These are phyloP conservation scores for Selenia dentaria DNA, from an alignment of 2,888 invertebrate species.

Conservation along the genomic window DNA sequence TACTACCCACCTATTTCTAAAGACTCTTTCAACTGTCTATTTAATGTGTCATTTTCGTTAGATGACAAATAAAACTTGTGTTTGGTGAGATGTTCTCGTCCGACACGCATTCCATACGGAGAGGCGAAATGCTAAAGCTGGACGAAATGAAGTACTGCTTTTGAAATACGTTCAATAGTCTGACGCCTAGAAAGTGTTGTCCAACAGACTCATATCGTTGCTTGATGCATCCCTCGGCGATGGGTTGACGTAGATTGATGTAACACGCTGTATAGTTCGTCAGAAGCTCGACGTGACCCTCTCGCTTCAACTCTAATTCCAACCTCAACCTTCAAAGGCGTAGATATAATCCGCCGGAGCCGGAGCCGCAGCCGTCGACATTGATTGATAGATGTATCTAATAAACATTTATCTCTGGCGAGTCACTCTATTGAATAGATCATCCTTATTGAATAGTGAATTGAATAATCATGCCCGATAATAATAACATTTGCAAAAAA, in stretches of 20 bases:
- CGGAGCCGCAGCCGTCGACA: slow-evolving; percentile 1
- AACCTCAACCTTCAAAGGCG: neutral
- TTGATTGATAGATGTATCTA: neutral
- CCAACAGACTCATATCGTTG: too few relatives aligned
- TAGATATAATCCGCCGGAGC: neutral
- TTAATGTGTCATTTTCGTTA: too few relatives aligned
- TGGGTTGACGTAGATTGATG: neutral
- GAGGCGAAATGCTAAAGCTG: too few relatives aligned
- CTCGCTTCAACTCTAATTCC: neutral
- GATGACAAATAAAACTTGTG: too few relatives aligned
- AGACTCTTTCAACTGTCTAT: too few relatives aligned
- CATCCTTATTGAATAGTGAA: neutral
- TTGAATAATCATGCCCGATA: neutral
- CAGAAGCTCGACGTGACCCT: neutral
- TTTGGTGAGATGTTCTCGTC: too few relatives aligned
- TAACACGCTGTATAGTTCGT: neutral
- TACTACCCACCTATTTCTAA: too few relatives aligned
- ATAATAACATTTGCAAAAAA: neutral
- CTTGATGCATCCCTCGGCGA: too few relatives aligned
- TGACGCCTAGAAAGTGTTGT: too few relatives aligned
- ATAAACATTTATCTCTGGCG: neutral
- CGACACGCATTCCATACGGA: too few relatives aligned
- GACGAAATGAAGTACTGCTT: too few relatives aligned
- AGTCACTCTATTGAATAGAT: neutral
- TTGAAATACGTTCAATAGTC: too few relatives aligned